These are phyloP conservation scores for Bursaphelenchus mucronatus DNA, from an alignment of 1,140 invertebrate species.

Conservation along the genomic window DNA sequence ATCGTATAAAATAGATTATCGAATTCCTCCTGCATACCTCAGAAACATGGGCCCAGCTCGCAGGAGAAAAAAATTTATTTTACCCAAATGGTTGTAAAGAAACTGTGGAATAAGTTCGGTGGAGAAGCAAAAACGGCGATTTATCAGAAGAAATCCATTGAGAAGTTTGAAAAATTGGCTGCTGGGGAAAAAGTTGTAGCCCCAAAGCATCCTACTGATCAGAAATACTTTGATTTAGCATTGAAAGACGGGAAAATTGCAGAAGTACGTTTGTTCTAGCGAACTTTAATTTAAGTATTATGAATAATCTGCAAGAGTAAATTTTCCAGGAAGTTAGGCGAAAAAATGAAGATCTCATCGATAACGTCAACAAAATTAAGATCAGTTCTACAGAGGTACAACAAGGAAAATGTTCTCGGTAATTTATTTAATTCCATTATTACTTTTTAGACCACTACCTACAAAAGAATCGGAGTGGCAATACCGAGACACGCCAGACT, in stretches of 20 bases:
- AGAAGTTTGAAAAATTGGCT: slow-evolving; percentile 8
- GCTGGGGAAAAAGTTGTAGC: slow-evolving; percentile 25
- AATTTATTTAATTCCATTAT: neutral
- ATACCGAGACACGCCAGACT: slow-evolving; percentile 1
- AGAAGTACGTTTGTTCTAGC: slow-evolving; percentile 19
- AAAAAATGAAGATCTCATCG: slow-evolving; percentile 42
- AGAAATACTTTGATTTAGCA: slow-evolving; percentile 26
- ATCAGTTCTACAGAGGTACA: slow-evolving; percentile 44
- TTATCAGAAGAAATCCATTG: neutral
- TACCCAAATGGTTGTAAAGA: too few species aligned
- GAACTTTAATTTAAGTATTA: neutral
- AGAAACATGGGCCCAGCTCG: too few species aligned
- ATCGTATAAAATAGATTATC: too few species aligned
- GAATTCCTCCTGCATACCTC: too few species aligned
- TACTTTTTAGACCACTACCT: slow-evolving; percentile 14
- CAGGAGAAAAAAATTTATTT: too few species aligned
- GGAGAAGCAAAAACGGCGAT: neutral
- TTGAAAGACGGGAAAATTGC: slow-evolving; percentile 20
- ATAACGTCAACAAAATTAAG: slow-evolving; percentile 43
- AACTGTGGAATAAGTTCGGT: too few species aligned
- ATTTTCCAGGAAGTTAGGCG: slow-evolving; percentile 35
- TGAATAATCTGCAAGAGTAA: slow-evolving; percentile 7
- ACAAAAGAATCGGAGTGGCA: slow-evolving; percentile 13
- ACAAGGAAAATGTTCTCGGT: slow-evolving; percentile 2
- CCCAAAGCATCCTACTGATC: slow-evolving; percentile 28